A percentile compares a stretch with the other conserved stretches of the same genome.
phyloP scores from a whole-genome alignment of 2,113 vertebrate species.

The Phaethornis superciliosus region DNA sequence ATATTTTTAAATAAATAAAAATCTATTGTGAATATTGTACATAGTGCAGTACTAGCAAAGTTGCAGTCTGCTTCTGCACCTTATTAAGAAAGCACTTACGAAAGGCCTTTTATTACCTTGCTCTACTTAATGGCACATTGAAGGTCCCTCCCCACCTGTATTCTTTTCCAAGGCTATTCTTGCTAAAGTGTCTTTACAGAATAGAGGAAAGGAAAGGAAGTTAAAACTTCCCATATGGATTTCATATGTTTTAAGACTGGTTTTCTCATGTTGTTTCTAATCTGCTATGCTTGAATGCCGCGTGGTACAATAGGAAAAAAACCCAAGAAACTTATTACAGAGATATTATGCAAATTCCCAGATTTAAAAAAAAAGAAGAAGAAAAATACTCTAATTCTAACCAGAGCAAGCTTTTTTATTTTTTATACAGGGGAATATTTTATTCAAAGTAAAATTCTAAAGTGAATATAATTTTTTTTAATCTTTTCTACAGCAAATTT shows the following conservation, averaged over 20 bases:
- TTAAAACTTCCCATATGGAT: conserved; percentile 66
- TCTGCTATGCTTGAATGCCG: conserved; percentile 82
- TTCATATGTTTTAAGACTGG: conserved; percentile 76
- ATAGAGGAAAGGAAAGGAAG: conserved; percentile 67
- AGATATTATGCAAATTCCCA: conserved; percentile 84
- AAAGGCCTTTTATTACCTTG: conserved; percentile 79
- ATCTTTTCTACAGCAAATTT: conserved; percentile 91
- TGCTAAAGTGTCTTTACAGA: conserved; percentile 62
- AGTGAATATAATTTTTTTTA: conserved; percentile 88
- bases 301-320: conserved; percentile 77
- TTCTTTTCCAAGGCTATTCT: conserved; percentile 61
- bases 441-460: conserved; percentile 88
- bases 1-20: conserved; percentile 74
- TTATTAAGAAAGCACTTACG: conserved; percentile 85
- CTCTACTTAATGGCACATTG: conserved; percentile 77
- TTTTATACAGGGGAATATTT: conserved; percentile 90
- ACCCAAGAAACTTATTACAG: conserved; percentile 77
- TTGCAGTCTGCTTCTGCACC: conserved; percentile 86
- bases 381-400: conserved; percentile 82
- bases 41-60: conserved; percentile 81
- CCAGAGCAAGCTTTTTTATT: conserved; percentile 88
- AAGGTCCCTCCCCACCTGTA: conserved; percentile 47
- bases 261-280: conserved; percentile 78
- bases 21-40: conserved; percentile 87
- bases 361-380: conserved; percentile 74